Percentiles rank a stretch among this genome's conserved stretches.
phyloP scores from a whole-genome alignment of 2,888 invertebrate genomes.

The Eristalis arbustorum region DNA sequence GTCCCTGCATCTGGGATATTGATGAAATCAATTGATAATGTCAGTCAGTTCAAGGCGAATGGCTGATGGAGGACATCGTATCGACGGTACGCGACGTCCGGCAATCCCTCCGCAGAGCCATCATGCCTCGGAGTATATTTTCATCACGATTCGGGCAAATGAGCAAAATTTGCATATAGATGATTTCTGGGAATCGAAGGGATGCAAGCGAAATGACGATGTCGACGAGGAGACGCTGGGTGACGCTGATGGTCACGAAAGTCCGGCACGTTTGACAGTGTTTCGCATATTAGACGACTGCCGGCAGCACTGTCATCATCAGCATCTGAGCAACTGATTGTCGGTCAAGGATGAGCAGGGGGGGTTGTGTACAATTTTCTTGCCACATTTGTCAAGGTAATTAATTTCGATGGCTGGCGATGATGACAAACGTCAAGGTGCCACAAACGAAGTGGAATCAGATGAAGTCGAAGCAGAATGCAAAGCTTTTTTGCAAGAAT shows the following conservation, averaged over 20 bases:
- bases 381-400: background rate
- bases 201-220: background rate
- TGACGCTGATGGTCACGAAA: background rate
- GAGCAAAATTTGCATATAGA: constrained; percentile 50
- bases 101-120: background rate
- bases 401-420: background rate
- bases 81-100: background rate
- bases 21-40: constrained; percentile 30
- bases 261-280: constrained; percentile 20
- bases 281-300: background rate
- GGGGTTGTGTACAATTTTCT: background rate
- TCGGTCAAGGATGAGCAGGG: constrained; percentile 13
- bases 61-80: background rate
- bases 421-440: no score
- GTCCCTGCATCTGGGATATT: background rate
- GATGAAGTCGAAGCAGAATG: no score
- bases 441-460: no score
- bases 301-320: background rate
- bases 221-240: background rate
- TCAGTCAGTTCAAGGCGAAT: background rate
- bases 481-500: no score
- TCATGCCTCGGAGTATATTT: constrained; percentile 10
- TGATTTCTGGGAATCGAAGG: constrained; percentile 11
- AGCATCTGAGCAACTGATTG: background rate
- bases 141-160: constrained; percentile 32